phyloP scores from a whole-genome alignment of 2,113 vertebrate species.

The Semnopithecus entellus region DNA sequence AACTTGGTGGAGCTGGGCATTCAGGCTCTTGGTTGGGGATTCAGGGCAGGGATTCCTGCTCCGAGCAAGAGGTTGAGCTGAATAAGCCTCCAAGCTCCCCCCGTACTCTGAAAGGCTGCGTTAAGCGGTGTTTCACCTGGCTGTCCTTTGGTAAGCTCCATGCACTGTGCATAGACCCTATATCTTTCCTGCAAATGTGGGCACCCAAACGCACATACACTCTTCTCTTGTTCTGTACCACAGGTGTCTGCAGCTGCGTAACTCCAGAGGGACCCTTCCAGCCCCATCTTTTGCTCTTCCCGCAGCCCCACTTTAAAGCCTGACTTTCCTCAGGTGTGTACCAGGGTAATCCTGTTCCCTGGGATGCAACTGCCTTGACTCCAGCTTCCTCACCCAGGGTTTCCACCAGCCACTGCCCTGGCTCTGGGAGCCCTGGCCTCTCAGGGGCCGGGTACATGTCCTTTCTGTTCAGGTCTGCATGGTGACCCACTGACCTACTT shows the following conservation, averaged over 20 bases:
- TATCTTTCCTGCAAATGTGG: not conserved
- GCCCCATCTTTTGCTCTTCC: not conserved
- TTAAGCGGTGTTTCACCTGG: not conserved
- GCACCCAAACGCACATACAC: fast-evolving
- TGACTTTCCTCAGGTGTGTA: not conserved
- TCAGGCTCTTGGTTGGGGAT: not conserved
- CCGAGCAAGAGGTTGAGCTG: too few relatives aligned
- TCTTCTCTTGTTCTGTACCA: not conserved
- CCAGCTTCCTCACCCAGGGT: not conserved
- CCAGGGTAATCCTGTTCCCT: not conserved
- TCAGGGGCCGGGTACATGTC: slow-evolving; percentile 33
- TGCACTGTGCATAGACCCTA: not conserved
- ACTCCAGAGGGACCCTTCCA: not conserved
- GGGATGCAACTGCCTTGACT: too few relatives aligned
- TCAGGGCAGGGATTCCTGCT: not conserved
- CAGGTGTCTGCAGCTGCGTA: not conserved
- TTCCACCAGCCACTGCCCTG: not conserved
- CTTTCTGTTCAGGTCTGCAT: slow-evolving; percentile 67
- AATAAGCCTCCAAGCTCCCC: not conserved
- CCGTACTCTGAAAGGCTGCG: not conserved
- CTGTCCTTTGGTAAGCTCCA: not conserved
- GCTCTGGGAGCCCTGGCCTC: not conserved
- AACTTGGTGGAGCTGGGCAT: not conserved
- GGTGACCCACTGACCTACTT: slow-evolving; percentile 87
- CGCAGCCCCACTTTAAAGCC: not conserved